phyloP scores from a whole-genome alignment of 2,113 vertebrate species.

The Dascyllus trimaculatus region DNA sequence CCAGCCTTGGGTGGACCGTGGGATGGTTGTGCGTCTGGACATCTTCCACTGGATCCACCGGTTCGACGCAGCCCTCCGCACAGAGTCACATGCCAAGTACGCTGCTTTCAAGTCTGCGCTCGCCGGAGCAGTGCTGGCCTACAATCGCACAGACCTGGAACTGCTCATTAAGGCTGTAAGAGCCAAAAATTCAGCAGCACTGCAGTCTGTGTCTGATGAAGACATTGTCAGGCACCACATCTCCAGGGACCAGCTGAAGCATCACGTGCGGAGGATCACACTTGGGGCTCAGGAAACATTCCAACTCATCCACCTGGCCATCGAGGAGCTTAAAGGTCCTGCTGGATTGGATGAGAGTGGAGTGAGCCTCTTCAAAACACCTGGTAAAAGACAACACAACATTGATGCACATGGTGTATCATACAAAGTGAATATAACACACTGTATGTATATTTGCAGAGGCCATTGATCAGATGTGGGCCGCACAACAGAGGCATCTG shows the following conservation, averaged over 20 bases:
- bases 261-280: constrained; percentile 30
- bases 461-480: background rate
- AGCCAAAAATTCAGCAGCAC: background rate
- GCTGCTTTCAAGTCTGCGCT: constrained; percentile 4
- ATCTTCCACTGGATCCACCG: background rate
- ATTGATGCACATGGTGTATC: background rate
- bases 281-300: constrained; percentile 37
- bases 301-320: constrained; percentile 20
- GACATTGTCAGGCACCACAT: background rate
- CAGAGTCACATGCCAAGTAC: background rate
- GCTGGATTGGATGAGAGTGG: constrained; percentile 34
- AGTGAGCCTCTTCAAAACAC: constrained; percentile 46
- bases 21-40: constrained; percentile 3
- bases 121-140: background rate
- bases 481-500: too few relatives aligned
- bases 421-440: background rate
- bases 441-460: background rate
- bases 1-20: background rate
- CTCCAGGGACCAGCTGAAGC: constrained; percentile 29
- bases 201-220: background rate
- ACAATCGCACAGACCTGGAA: accelerated
- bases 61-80: background rate
- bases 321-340: constrained; percentile 36
- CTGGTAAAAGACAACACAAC: constrained; percentile 30
- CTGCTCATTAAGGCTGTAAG: background rate